phyloP scores from a whole-genome alignment of 2,113 vertebrate species.

The Neodon shergylaensis region DNA sequence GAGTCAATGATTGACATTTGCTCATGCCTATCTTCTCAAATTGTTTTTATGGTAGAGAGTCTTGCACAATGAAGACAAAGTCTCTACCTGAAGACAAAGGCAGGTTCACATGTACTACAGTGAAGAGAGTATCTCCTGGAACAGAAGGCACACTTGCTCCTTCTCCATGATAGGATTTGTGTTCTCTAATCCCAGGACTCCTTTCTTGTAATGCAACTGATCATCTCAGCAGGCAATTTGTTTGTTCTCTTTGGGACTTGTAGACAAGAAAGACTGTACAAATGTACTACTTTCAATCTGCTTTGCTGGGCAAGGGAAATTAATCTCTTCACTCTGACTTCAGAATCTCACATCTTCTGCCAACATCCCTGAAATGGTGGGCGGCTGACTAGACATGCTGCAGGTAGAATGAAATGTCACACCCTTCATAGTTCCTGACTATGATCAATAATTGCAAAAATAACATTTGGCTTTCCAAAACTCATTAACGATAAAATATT shows the following conservation, averaged over 20 bases:
- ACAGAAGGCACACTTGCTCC: neutral
- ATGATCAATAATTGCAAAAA: neutral
- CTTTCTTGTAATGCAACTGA: neutral
- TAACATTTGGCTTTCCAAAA: slow-evolving; percentile 19
- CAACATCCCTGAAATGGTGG: neutral
- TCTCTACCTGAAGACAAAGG: neutral
- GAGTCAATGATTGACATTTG: neutral
- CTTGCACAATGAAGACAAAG: neutral
- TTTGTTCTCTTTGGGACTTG: neutral
- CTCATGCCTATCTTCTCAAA: neutral
- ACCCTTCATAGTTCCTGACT: neutral
- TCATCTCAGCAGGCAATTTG: neutral
- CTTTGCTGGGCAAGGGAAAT: neutral
- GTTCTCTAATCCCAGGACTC: neutral
- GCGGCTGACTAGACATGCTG: neutral
- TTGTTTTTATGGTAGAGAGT: neutral
- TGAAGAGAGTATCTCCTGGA: neutral
- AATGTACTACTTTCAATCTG: neutral
- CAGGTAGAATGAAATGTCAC: neutral
- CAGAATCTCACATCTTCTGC: neutral
- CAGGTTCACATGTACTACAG: neutral
- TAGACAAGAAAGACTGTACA: neutral
- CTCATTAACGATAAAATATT: neutral
- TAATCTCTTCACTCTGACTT: neutral
- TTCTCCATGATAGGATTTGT: neutral